These are phyloP conservation scores for Strigamia crassipes DNA, from an alignment of 2,888 invertebrate species.

Conservation along the genomic window DNA sequence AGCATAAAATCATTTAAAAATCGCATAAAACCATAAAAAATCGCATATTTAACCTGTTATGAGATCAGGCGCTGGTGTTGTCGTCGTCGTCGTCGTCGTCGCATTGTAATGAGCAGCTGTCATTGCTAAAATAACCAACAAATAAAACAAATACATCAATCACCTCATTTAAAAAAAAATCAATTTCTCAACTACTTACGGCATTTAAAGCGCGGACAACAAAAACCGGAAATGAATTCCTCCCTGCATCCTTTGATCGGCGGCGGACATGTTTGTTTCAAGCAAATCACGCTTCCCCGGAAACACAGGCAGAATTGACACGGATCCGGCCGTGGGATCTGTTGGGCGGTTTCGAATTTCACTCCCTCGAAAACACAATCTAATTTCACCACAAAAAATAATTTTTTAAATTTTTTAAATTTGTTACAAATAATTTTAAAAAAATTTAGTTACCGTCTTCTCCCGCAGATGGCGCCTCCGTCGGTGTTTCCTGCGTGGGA, in stretches of 20 bases:
- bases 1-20: too few relatives aligned
- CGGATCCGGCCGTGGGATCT: constrained; percentile 91
- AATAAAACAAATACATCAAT: too few relatives aligned
- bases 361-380: constrained; percentile 85
- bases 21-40: too few relatives aligned
- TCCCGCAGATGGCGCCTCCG: neutral
- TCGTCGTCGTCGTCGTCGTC: constrained; percentile 77
- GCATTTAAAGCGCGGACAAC: constrained; percentile 92
- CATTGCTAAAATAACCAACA: neutral
- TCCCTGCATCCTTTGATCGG: constrained; percentile 90
- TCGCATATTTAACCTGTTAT: constrained; percentile 45
- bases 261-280: constrained; percentile 93
- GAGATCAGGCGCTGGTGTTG: constrained; percentile 44
- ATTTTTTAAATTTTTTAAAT: neutral
- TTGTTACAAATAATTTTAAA: neutral
- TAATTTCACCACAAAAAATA: constrained; percentile 20
- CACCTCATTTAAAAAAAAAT: too few relatives aligned
- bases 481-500: neutral
- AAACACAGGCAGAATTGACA: constrained; percentile 98
- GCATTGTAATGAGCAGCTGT: constrained; percentile 59
- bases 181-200: too few relatives aligned
- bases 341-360: constrained; percentile 90
- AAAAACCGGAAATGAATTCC: constrained; percentile 90
- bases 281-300: constrained; percentile 90
- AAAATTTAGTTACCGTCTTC: constrained; percentile 31